phyloP scores from a whole-genome alignment of 2,888 invertebrate species.

The Archaeoteleia sp. region DNA sequence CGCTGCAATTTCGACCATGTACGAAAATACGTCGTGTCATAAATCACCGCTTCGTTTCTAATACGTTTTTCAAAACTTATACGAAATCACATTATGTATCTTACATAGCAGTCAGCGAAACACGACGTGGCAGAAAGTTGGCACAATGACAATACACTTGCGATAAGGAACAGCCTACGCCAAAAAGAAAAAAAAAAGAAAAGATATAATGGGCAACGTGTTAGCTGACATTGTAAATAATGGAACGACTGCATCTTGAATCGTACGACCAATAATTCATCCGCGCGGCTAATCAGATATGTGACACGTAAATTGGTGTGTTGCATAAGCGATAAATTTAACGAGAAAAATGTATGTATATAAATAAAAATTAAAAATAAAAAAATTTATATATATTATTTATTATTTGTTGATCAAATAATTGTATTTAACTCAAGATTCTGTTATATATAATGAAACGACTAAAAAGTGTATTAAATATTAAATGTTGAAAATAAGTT shows the following conservation, averaged over 20 bases:
- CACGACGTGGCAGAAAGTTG: conserved; percentile 36
- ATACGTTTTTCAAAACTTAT: conserved; percentile 28
- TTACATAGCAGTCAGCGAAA: conserved; percentile 16
- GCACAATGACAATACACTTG: conserved; percentile 42
- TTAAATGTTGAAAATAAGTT: too few species aligned
- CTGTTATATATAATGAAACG: too few species aligned
- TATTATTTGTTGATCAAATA: too few species aligned
- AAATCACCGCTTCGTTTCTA: conserved; percentile 38
- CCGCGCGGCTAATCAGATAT: conserved; percentile 39
- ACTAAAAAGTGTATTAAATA: too few species aligned
- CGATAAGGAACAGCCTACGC: conserved; percentile 43
- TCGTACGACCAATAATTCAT: conserved; percentile 41
- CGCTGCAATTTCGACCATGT: background rate
- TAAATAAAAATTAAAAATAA: background rate
- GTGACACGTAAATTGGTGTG: conserved; percentile 45
- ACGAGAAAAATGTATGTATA: too few species aligned
- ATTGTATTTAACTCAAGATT: too few species aligned
- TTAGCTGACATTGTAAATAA: conserved; percentile 47
- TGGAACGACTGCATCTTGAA: conserved; percentile 44
- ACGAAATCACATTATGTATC: conserved; percentile 32
- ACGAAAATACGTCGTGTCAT: conserved; percentile 6
- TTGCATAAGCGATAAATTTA: conserved; percentile 36
- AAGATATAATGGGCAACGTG: conserved; percentile 45
- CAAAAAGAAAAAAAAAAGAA: conserved; percentile 29
- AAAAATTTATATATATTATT: background rate